Percentiles rank a stretch among this genome's conserved stretches.
Evolutionary conservation across 2,888 invertebrate species (phyloP).

Genomic region (Lithosia quadra): DNA sequence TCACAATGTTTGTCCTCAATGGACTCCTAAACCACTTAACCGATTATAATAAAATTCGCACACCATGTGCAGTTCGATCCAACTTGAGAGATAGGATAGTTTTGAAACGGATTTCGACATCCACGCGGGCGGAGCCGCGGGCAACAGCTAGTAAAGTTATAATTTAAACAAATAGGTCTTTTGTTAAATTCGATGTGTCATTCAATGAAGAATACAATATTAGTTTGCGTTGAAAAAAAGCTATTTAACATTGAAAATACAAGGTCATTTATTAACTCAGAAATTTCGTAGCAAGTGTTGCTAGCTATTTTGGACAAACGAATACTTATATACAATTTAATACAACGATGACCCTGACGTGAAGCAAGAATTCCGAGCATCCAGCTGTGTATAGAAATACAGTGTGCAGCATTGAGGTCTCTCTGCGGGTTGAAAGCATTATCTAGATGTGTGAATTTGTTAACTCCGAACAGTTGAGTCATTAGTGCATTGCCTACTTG

Average conservation of each 20-base stretch:
- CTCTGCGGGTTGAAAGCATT: slow-evolving; percentile 33
- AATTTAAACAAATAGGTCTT: neutral
- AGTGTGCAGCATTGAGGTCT: slow-evolving; percentile 45
- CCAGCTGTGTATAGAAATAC: slow-evolving; percentile 41
- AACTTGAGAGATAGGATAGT: too few species aligned
- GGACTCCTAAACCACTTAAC: too few species aligned
- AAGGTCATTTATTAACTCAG: neutral
- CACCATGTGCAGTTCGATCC: too few species aligned
- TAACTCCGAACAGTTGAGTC: neutral
- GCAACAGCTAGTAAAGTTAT: too few species aligned
- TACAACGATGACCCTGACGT: slow-evolving; percentile 32
- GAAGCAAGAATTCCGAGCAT: slow-evolving; percentile 43
- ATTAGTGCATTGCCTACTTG: neutral
- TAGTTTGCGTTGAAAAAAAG: too few species aligned
- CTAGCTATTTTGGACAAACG: slow-evolving; percentile 22
- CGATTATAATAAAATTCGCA: too few species aligned
- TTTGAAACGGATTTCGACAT: too few species aligned
- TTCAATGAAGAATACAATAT: neutral
- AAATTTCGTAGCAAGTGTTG: slow-evolving; percentile 5
- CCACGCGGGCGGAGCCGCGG: too few species aligned
- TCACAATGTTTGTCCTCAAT: too few species aligned
- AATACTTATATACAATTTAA: slow-evolving; percentile 22
- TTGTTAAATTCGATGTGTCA: slow-evolving; percentile 1
- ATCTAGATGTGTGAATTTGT: neutral
- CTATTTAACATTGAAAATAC: neutral